Conservation (phyloP, 2,113 vertebrate species). For the Poecile atricapillus region DNA sequence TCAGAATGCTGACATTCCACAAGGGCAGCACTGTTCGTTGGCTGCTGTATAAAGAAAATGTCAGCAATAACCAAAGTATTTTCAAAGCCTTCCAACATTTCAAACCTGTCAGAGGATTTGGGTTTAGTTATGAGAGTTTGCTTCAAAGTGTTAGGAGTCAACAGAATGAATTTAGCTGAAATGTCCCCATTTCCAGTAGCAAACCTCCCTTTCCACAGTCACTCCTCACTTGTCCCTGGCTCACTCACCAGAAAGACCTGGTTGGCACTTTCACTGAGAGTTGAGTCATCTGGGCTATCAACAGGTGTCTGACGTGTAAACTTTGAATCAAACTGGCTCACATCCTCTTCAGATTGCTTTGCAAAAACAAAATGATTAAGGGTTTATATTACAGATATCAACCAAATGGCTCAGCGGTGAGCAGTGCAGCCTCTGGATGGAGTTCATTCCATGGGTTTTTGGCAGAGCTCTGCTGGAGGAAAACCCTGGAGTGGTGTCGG, state of each 20-base stretch:
- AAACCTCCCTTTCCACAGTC: neutral
- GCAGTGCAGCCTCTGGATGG: constrained; percentile 43
- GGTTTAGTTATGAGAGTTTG: neutral
- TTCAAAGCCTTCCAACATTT: neutral
- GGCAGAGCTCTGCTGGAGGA: constrained; percentile 59
- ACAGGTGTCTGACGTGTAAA: constrained; percentile 99
- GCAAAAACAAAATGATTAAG: constrained; percentile 68
- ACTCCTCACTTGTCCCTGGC: neutral
- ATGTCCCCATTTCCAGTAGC: neutral
- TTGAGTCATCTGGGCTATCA: constrained; percentile 97
- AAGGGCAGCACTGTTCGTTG: neutral
- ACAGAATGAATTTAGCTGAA: neutral
- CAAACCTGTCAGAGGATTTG: neutral
- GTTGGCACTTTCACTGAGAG: constrained; percentile 99
- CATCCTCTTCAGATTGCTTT: constrained; percentile 98
- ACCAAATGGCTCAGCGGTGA: constrained; percentile 50
- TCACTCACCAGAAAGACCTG: constrained; percentile 94
- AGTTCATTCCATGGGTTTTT: constrained; percentile 58
- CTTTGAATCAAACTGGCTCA: constrained; percentile 99
- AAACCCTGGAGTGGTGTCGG: constrained; percentile 59
- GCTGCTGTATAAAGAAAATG: neutral
- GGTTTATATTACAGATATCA: constrained; percentile 60
- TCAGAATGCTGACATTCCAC: neutral
- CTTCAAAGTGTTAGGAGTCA: neutral
- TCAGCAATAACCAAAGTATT: neutral